These are phyloP conservation scores for Drosophila maculinotata DNA, from an alignment of 2,888 invertebrate species.

Conservation along the genomic window DNA sequence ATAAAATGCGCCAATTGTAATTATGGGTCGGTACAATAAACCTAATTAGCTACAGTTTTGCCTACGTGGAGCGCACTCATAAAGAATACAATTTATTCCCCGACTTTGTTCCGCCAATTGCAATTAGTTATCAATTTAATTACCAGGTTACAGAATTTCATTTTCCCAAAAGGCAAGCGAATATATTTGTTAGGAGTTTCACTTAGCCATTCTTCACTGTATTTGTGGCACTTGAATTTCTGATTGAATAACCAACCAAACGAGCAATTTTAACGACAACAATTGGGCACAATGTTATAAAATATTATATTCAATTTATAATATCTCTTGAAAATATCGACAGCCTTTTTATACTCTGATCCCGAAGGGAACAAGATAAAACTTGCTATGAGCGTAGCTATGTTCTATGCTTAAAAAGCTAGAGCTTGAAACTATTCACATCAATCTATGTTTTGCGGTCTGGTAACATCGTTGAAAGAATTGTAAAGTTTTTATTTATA, in stretches of 20 bases:
- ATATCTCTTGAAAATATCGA: conserved; percentile 54
- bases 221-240: conserved; percentile 3
- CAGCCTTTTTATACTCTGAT: background rate
- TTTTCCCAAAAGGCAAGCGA: conserved; percentile 12
- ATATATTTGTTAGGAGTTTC: background rate
- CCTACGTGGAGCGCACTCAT: conserved; percentile 9
- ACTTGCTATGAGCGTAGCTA: background rate
- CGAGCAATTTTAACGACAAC: conserved; percentile 11
- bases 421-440: no score
- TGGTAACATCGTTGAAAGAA: no score
- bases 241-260: conserved; percentile 60
- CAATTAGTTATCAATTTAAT: conserved; percentile 55
- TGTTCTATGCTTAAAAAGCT: no score
- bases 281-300: conserved; percentile 35
- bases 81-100: conserved; percentile 35
- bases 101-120: conserved; percentile 33
- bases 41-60: conserved; percentile 56
- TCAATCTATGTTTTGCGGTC: no score
- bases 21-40: conserved; percentile 54
- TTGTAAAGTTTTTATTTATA: no score
- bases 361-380: background rate
- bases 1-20: conserved; percentile 67
- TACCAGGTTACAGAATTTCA: conserved; percentile 6
- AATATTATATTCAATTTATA: conserved; percentile 58
- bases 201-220: conserved; percentile 36